Conservation (phyloP, 2,113 vertebrate genomes). For the Hypomesus transpacificus region DNA sequence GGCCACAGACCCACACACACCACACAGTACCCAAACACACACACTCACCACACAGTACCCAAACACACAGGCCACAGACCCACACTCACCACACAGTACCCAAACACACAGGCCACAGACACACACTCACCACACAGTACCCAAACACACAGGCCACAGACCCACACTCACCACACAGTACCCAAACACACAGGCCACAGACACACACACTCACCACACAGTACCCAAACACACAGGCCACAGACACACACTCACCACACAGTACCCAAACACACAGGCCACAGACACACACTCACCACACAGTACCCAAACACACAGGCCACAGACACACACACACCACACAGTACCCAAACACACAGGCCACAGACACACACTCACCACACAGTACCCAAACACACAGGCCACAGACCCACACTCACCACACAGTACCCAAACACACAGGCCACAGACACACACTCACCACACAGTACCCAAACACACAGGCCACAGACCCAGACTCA, state of each 20-base stretch:
- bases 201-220: background rate
- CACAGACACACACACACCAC: background rate
- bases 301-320: background rate
- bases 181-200: background rate
- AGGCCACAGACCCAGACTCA: no score
- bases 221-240: background rate
- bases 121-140: no score
- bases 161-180: constrained; percentile 40
- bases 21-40: no score
- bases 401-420: no score
- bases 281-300: no score
- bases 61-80: no score
- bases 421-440: background rate
- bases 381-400: background rate
- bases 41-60: no score
- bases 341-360: background rate
- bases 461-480: no score
- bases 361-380: background rate
- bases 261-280: no score
- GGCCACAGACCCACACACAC: no score
- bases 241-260: constrained; percentile 4
- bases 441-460: no score
- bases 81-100: background rate
- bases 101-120: no score
- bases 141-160: constrained; percentile 19